Conservation (phyloP, 1,140 invertebrate genomes). For the Planococcus citri region DNA sequence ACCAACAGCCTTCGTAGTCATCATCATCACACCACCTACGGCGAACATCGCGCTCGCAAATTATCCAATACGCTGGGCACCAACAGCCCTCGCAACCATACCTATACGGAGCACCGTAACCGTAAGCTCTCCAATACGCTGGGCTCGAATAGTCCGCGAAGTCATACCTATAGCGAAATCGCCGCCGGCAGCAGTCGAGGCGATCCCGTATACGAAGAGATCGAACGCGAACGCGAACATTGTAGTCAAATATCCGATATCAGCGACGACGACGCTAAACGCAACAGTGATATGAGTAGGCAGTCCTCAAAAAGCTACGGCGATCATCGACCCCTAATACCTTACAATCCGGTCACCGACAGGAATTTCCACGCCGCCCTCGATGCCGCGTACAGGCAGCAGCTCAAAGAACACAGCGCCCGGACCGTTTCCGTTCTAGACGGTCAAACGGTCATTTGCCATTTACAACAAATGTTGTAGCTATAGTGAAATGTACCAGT, state of each 20-base stretch:
- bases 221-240: slow-evolving; percentile 45
- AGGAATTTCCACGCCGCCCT: slow-evolving; percentile 31
- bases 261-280: slow-evolving; percentile 61
- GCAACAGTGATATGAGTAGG: slow-evolving; percentile 61
- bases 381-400: slow-evolving; percentile 35
- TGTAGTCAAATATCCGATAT: slow-evolving; percentile 57
- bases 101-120: slow-evolving; percentile 34
- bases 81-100: slow-evolving; percentile 40
- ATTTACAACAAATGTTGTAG: slow-evolving; percentile 43
- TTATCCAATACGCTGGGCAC: slow-evolving; percentile 24
- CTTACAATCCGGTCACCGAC: slow-evolving; percentile 46
- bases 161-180: slow-evolving; percentile 49
- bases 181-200: slow-evolving; percentile 41
- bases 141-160: slow-evolving; percentile 35
- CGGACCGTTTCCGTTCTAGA: slow-evolving; percentile 61
- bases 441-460: slow-evolving; percentile 69
- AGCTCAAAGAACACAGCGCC: slow-evolving; percentile 44
- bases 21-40: background rate
- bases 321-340: slow-evolving; percentile 61
- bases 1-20: background rate
- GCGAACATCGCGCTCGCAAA: background rate
- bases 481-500: too few species aligned
- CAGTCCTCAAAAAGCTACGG: slow-evolving; percentile 66
- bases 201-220: slow-evolving; percentile 70
- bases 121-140: slow-evolving; percentile 1